These are phyloP conservation scores for Alces alces DNA, from an alignment of 2,113 vertebrate species.

Conservation along the genomic window DNA sequence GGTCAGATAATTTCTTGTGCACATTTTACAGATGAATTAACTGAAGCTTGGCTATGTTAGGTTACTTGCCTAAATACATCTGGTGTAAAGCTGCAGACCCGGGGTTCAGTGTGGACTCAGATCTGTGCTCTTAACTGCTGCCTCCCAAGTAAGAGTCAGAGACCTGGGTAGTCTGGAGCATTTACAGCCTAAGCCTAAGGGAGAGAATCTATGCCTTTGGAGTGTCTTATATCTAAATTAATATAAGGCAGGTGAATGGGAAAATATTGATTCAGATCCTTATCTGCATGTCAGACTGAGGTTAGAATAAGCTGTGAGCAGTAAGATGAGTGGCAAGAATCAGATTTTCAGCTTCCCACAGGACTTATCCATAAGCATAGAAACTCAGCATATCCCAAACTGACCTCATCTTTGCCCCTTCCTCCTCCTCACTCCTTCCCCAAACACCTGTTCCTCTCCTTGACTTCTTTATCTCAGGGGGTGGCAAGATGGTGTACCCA, in stretches of 20 bases:
- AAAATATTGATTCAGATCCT: background rate
- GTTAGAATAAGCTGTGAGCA: background rate
- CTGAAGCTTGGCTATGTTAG: background rate
- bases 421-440: background rate
- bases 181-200: background rate
- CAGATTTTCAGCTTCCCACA: background rate
- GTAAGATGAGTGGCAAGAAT: background rate
- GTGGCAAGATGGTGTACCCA: background rate
- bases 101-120: background rate
- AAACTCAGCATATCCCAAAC: background rate
- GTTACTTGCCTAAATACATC: background rate
- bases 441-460: background rate
- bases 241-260: background rate
- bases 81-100: background rate
- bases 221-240: background rate
- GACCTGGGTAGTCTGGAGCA: background rate
- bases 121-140: background rate
- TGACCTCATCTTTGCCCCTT: background rate
- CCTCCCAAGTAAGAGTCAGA: background rate
- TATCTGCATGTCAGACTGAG: background rate
- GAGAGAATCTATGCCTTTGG: background rate
- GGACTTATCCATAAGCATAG: background rate
- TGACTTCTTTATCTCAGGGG: background rate
- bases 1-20: background rate
- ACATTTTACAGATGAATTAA: conserved; percentile 9